Conservation (phyloP, 2,113 vertebrate genomes). For the Antennarius striatus region DNA sequence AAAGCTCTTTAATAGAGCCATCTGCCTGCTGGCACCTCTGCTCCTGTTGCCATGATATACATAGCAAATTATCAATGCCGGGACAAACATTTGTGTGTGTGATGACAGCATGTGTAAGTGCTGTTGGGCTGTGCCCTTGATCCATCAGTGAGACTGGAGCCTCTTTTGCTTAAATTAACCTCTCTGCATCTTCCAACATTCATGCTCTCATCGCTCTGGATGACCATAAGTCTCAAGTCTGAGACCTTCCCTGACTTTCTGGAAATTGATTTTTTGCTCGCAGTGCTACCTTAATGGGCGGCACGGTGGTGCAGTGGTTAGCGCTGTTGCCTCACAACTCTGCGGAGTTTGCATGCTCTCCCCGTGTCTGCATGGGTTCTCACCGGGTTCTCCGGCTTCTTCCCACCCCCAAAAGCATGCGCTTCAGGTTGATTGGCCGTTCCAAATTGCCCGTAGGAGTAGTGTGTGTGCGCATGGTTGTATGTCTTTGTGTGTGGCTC, state of each 20-base stretch:
- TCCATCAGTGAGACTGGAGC: slow-evolving; percentile 55
- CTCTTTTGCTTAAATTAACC: slow-evolving; percentile 58
- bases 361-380: too few relatives aligned
- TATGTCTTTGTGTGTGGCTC: too few relatives aligned
- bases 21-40: slow-evolving; percentile 22
- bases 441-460: too few relatives aligned
- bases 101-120: slow-evolving; percentile 36
- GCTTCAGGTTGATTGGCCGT: too few relatives aligned
- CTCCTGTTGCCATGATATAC: too few relatives aligned
- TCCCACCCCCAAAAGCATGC: too few relatives aligned
- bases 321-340: too few relatives aligned
- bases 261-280: slow-evolving; percentile 37
- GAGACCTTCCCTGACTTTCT: slow-evolving; percentile 43
- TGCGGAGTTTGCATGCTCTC: too few relatives aligned
- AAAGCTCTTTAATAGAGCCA: background rate
- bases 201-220: slow-evolving; percentile 62
- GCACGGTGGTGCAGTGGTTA: too few relatives aligned
- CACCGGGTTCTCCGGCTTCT: too few relatives aligned
- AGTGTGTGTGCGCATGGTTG: too few relatives aligned
- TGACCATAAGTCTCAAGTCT: slow-evolving; percentile 36
- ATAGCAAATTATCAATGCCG: slow-evolving; percentile 38
- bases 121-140: slow-evolving; percentile 47
- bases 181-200: slow-evolving; percentile 55
- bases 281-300: background rate
- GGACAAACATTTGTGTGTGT: slow-evolving; percentile 18